Base-by-base conservation (phyloP, 1,140 invertebrate species). In the Aphis gossypii region DNA sequence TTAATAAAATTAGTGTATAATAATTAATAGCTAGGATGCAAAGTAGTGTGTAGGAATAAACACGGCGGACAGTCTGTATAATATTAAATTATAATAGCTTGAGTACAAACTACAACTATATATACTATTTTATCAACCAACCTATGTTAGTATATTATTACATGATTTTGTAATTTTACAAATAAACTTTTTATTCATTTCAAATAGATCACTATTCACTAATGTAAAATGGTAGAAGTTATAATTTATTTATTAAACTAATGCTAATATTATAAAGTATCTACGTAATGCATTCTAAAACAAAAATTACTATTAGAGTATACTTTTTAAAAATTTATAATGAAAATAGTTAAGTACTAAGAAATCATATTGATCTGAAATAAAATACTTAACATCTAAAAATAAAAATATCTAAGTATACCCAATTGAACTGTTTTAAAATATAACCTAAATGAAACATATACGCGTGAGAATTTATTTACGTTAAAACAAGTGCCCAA, bases 381-480 rank as follows among this genome's bases (percentile, higher is more conserved):
- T 6, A 76, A n/a, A 76, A n/a, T 18, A 14, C 60, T 11, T 46
- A 51, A 4, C 6, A 76, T n/a, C 21, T 2, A 84, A 41, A 84
- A 87, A 76, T 6, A 87, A 76, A 5, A 48, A 46, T 51, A 21
- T 9, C 0, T 20, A 35, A 6, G 2, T 35, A 18, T 14, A 1
- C 38, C 38, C 38, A 48, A n/a, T 23, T 4, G 20, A 51, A 18
- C 35, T 35, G 2, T 18, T 88, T 23, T 7, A 86, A 48, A 54
- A 87, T 41, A 14, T 68, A 90, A 90, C 89, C 5, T 8, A 41
- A 90, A 90, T 68, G 89, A 68, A 44, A 90, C 23, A 41, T 51
- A 84, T 93, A 93, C 35, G 82, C 20, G 82, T 86, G 92, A 83
- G 82, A 93, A 93, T 14, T 35, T 92, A 54, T n/a, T 54, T 56